A percentile compares a stretch with the other conserved stretches of the same genome.
Conservation (phyloP, 2,113 vertebrate species). For the Mustela lutreola region DNA sequence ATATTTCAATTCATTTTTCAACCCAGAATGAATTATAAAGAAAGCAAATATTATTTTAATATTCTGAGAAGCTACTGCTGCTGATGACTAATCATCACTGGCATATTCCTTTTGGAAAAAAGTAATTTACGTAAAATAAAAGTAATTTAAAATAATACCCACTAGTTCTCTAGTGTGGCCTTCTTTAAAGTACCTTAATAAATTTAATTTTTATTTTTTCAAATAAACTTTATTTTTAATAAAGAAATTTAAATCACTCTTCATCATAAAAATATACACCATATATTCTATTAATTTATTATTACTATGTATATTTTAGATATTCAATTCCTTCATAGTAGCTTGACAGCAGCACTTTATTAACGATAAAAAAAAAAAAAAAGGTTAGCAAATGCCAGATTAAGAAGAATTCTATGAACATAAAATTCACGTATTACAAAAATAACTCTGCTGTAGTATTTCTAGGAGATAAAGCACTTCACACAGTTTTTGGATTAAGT, state of each 20-base stretch:
- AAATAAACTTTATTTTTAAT: background rate
- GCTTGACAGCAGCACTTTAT: background rate
- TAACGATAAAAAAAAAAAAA: background rate
- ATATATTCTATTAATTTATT: background rate
- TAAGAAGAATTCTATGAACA: background rate
- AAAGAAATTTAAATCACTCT: background rate
- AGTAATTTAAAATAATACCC: background rate
- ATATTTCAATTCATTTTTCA: slow-evolving; percentile 2
- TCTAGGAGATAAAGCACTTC: background rate
- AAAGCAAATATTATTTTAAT: background rate
- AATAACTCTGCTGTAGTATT: background rate
- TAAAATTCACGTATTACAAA: background rate
- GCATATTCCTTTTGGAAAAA: background rate
- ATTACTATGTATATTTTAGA: background rate
- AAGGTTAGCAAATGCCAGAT: background rate
- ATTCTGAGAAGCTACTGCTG: background rate
- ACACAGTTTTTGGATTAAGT: background rate
- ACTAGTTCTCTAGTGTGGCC: background rate
- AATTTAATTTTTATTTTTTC: background rate
- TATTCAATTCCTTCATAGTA: background rate
- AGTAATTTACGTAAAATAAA: slow-evolving; percentile 2
- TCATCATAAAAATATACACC: background rate
- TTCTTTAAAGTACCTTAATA: slow-evolving; percentile 11
- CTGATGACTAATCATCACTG: background rate
- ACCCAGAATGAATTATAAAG: background rate